Evolutionary conservation across 2,113 vertebrate species (phyloP).

Genomic region (Python bivittatus): DNA sequence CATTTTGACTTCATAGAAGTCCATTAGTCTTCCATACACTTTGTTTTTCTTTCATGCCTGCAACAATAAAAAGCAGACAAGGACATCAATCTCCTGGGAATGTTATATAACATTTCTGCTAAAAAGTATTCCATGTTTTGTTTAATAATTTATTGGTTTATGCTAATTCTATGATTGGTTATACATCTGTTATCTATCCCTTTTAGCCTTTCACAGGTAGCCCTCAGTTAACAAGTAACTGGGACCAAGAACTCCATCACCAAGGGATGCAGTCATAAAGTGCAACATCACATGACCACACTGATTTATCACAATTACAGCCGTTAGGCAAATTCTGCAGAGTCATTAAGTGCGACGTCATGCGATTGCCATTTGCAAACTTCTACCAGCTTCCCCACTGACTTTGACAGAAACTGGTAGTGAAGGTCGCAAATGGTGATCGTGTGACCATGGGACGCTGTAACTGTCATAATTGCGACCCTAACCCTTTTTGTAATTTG

Average conservation of each 20-base stretch:
- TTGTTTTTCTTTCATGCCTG: not conserved
- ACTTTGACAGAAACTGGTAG: not conserved
- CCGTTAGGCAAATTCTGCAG: not conserved
- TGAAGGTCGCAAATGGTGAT: not conserved
- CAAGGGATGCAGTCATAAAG: not conserved
- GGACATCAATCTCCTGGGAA: too few relatives aligned
- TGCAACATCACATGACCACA: not conserved
- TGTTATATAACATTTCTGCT: not conserved
- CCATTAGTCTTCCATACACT: not conserved
- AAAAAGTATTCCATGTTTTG: not conserved
- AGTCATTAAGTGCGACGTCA: not conserved
- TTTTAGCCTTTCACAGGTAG: not conserved
- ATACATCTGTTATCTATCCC: not conserved
- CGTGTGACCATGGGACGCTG: not conserved
- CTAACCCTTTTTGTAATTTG: not conserved
- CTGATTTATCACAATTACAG: not conserved
- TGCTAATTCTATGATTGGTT: not conserved
- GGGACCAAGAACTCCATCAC: not conserved
- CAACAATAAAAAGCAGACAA: not conserved
- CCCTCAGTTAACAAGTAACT: not conserved
- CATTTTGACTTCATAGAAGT: not conserved
- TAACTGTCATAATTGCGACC: not conserved
- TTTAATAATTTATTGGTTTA: not conserved
- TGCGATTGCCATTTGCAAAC: not conserved
- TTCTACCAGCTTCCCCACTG: not conserved